A percentile compares a stretch with the other conserved stretches of the same genome.
phyloP scores from a whole-genome alignment of 2,888 invertebrate genomes.

The Spodoptera exigua region DNA sequence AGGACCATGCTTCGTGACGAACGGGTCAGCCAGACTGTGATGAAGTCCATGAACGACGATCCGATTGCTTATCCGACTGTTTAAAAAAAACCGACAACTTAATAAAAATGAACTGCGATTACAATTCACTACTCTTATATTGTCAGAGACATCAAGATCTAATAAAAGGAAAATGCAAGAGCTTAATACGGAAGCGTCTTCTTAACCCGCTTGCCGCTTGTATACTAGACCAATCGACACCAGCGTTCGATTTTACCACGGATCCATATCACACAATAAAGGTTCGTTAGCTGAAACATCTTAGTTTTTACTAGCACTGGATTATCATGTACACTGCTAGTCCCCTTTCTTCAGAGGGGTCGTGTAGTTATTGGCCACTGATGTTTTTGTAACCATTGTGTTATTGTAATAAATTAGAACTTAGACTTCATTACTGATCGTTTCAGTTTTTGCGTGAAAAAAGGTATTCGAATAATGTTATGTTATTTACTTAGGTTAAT shows the following conservation, averaged over 20 bases:
- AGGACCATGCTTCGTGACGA: too few relatives aligned
- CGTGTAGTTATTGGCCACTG: slow-evolving; percentile 49
- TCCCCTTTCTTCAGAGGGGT: slow-evolving; percentile 66
- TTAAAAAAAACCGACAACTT: too few relatives aligned
- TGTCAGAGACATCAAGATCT: too few relatives aligned
- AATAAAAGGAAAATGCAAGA: too few relatives aligned
- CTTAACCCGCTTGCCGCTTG: slow-evolving; percentile 30
- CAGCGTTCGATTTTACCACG: slow-evolving; percentile 76
- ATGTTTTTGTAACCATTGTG: slow-evolving; percentile 33
- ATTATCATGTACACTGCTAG: slow-evolving; percentile 66
- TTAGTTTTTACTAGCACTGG: slow-evolving; percentile 76
- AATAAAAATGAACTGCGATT: too few relatives aligned
- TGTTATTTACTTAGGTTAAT: too few relatives aligned
- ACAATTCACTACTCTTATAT: too few relatives aligned
- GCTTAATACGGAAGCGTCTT: too few relatives aligned
- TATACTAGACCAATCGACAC: slow-evolving; percentile 46
- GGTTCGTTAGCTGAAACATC: slow-evolving; percentile 82
- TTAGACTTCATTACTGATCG: slow-evolving; percentile 9
- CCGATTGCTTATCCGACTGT: too few relatives aligned
- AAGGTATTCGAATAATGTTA: not conserved
- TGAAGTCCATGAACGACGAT: too few relatives aligned
- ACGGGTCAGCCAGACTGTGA: too few relatives aligned
- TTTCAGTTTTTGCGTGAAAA: slow-evolving; percentile 10
- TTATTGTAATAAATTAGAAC: not conserved
- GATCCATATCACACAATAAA: slow-evolving; percentile 77